Conservation (phyloP, 2,888 invertebrate genomes). For the Drosophila flavopinicola region DNA sequence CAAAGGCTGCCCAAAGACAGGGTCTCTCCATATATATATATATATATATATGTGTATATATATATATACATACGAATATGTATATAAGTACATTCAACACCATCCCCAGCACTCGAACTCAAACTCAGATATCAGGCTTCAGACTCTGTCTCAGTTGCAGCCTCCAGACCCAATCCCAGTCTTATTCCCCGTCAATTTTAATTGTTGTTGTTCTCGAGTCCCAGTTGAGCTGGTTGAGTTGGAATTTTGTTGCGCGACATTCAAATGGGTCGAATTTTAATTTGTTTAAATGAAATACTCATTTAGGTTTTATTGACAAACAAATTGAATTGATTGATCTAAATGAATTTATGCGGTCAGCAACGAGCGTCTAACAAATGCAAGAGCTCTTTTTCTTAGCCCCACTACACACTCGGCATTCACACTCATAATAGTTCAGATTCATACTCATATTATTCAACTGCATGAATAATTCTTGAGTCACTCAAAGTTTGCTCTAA, state of each 20-base stretch:
- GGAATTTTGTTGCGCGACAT: slow-evolving; percentile 73
- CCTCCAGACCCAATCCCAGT: slow-evolving; percentile 21
- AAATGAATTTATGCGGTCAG: slow-evolving; percentile 84
- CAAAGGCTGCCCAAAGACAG: slow-evolving; percentile 45
- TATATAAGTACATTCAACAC: slow-evolving; percentile 1
- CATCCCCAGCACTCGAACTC: slow-evolving; percentile 6
- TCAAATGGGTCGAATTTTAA: slow-evolving; percentile 83
- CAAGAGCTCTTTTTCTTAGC: not conserved
- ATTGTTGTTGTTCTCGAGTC: slow-evolving; percentile 61
- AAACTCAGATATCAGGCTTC: slow-evolving; percentile 58
- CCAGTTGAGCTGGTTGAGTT: slow-evolving; percentile 51
- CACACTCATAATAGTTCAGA: slow-evolving; percentile 5
- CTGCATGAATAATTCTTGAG: slow-evolving; percentile 2
- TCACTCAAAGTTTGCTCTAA: not conserved
- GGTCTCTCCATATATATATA: slow-evolving; percentile 2
- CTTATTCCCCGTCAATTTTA: slow-evolving; percentile 72
- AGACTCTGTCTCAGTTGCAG: slow-evolving; percentile 16
- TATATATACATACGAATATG: not conserved
- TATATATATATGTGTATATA: not conserved
- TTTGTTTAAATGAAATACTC: slow-evolving; percentile 84
- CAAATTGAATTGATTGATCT: slow-evolving; percentile 85
- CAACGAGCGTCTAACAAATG: slow-evolving; percentile 45
- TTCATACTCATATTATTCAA: slow-evolving; percentile 2
- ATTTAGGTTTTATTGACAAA: slow-evolving; percentile 85
- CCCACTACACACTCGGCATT: slow-evolving; percentile 1